Base-by-base conservation (phyloP, 1,140 invertebrate species). In the Ericerus pela region DNA sequence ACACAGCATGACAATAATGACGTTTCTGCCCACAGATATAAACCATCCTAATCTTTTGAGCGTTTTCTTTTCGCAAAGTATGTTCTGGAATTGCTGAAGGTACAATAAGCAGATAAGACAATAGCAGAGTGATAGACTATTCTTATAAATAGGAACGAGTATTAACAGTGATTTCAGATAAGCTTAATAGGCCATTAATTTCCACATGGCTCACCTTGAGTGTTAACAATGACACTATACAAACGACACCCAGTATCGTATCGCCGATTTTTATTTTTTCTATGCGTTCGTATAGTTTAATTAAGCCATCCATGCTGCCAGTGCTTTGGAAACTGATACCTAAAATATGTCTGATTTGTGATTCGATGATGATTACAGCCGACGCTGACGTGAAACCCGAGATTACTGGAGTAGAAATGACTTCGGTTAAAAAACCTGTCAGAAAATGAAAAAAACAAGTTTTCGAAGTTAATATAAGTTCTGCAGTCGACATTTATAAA, bases 341-440 rank as follows among this genome's bases (percentile, higher is more conserved):
- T 11, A 92, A 70, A 8, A 93, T 68, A 12, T 80, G 80, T 71
- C 89, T 95, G 2, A 96, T 63, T 71, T 97, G 93, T 1, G 88
- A 80, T n/a, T 79, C 75, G 27, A 86, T 81, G 59, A 96, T 94
- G 30, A 92, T 93, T 16, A 96, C 73, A 0, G 92, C 87, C 4
- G 89, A 92, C 0, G 89, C 91, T 5, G 89, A 88, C 2, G 89
- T 95, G 65, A 96, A 96, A 11, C 88, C 89, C 59, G 83, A 88
- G 28, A 89, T 90, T 6, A 96, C 89, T 6, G 91, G 85, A 47
- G 85, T 73, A 0, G 91, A 94, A 57, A 97, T 96, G 65, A 94
- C 85, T 64, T 95, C 88, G 33, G 96, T 86, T 51, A 96, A 68
- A 65, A 95, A 93, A 61, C 92, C 93, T 93, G 66, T 30, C 66